A percentile compares a stretch with the other conserved stretches of the same genome.
These are phyloP conservation scores for Euplexia lucipara DNA, from an alignment of 2,888 invertebrate genomes.

Conservation along the genomic window DNA sequence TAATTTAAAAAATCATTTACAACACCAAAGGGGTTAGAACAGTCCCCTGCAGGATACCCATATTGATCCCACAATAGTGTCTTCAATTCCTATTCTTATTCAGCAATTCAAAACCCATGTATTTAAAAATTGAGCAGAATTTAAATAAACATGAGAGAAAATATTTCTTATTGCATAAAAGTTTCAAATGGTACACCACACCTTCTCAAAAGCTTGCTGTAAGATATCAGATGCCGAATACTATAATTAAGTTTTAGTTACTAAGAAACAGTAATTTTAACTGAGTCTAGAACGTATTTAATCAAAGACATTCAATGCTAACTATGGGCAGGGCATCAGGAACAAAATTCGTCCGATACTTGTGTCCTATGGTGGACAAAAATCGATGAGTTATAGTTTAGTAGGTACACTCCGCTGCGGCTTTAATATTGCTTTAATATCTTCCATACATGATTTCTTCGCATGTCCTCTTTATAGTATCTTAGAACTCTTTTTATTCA, in stretches of 20 bases:
- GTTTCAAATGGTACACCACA: background rate
- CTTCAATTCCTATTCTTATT: background rate
- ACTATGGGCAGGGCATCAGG: too few relatives aligned
- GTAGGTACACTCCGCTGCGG: too few relatives aligned
- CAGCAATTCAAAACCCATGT: background rate
- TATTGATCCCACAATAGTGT: background rate
- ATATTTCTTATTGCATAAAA: background rate
- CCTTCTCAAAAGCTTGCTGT: constrained; percentile 13
- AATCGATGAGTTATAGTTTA: too few relatives aligned
- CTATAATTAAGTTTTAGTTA: too few relatives aligned
- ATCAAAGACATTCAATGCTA: background rate
- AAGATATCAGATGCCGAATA: background rate
- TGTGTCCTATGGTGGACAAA: too few relatives aligned
- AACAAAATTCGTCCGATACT: too few relatives aligned
- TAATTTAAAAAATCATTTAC: background rate
- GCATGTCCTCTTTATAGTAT: too few relatives aligned
- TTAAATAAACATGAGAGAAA: background rate
- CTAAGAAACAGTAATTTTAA: too few relatives aligned
- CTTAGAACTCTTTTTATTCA: too few relatives aligned
- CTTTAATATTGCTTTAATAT: too few relatives aligned
- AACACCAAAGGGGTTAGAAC: background rate
- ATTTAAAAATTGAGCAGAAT: background rate
- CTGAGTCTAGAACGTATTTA: too few relatives aligned
- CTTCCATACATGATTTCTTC: too few relatives aligned
- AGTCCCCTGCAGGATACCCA: constrained; percentile 13